Conservation (phyloP, 1,140 invertebrate genomes). For the Ostrea edulis region DNA sequence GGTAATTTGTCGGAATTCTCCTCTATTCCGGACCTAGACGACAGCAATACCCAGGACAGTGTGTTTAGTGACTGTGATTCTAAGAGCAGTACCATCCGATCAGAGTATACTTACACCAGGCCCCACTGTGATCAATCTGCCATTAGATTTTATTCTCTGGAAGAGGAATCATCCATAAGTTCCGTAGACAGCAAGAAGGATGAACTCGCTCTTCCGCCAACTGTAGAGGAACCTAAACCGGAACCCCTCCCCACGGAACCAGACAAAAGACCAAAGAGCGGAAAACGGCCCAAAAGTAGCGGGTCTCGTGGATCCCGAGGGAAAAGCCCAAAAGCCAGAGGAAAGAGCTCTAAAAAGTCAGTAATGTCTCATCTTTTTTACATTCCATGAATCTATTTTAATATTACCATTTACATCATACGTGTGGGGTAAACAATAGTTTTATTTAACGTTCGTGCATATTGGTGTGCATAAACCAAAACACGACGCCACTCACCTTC, state of each 20-base stretch:
- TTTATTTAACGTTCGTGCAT: too few species aligned
- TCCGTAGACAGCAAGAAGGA: constrained; percentile 30
- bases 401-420: too few species aligned
- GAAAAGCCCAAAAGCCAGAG: constrained; percentile 39
- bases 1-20: constrained; percentile 43
- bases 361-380: background rate
- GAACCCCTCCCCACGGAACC: constrained; percentile 45
- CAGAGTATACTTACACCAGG: constrained; percentile 43
- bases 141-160: constrained; percentile 57
- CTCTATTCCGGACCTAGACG: constrained; percentile 40
- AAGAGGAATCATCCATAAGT: constrained; percentile 47
- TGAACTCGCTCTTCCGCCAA: background rate
- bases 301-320: constrained; percentile 20
- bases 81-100: constrained; percentile 32
- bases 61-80: constrained; percentile 50
- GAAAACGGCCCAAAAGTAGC: constrained; percentile 40
- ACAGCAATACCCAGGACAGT: constrained; percentile 38
- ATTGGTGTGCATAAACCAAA: too few species aligned
- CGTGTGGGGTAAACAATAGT: too few species aligned
- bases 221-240: constrained; percentile 50
- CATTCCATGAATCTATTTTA: too few species aligned
- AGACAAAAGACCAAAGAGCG: constrained; percentile 31
- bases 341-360: constrained; percentile 47
- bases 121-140: constrained; percentile 15
- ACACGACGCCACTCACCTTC: too few species aligned